These are phyloP conservation scores for Rhinopomastus cyanomelas DNA, from an alignment of 2,113 vertebrate genomes.

Conservation along the genomic window DNA sequence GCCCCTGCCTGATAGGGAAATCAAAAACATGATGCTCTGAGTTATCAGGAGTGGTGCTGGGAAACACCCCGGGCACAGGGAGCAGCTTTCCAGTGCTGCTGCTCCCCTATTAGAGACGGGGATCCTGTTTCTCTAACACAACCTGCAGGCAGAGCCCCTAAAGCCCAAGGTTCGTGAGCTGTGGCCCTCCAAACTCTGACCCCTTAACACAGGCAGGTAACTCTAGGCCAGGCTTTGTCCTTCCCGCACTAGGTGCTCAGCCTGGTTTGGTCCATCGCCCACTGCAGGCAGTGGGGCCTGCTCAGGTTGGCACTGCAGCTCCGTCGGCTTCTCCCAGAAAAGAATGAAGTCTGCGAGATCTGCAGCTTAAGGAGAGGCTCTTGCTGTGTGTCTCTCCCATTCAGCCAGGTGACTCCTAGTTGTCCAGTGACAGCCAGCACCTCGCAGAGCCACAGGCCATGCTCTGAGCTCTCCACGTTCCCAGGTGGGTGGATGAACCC, in stretches of 20 bases:
- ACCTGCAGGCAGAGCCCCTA: not conserved
- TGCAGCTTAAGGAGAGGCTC: not conserved
- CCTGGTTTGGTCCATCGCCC: not conserved
- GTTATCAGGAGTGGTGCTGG: accelerated
- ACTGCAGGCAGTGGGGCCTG: not conserved
- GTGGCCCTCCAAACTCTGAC: not conserved
- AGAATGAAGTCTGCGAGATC: not conserved
- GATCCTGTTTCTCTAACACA: not conserved
- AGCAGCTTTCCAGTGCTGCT: not conserved
- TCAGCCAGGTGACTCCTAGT: not conserved
- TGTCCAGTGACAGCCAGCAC: not conserved
- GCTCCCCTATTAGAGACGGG: accelerated
- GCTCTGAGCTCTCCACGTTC: not conserved
- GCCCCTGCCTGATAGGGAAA: not conserved
- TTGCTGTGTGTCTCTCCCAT: not conserved
- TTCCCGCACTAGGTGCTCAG: not conserved
- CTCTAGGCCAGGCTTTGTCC: not conserved
- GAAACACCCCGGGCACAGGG: not conserved
- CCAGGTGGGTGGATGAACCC: not conserved
- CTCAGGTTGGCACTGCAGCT: not conserved
- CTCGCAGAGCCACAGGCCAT: accelerated
- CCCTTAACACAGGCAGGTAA: not conserved
- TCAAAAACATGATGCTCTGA: accelerated
- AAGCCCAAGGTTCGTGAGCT: accelerated
- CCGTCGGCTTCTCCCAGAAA: not conserved